Percentiles rank a stretch among this genome's conserved stretches.
Conservation (phyloP, 2,113 vertebrate species). For the Strix aluco region DNA sequence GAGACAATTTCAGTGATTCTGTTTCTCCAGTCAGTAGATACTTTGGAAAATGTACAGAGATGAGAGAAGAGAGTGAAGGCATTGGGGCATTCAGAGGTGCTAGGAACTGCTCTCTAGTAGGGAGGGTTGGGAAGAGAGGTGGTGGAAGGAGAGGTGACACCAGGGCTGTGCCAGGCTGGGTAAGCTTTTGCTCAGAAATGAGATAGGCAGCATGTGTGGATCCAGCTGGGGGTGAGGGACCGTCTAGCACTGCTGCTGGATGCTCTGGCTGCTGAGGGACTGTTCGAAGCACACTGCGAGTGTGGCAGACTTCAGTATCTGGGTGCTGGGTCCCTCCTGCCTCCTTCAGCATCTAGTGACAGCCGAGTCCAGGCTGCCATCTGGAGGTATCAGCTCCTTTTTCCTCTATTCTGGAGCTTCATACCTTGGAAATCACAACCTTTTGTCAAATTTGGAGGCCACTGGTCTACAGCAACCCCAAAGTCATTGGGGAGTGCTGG, state of each 20-base stretch:
- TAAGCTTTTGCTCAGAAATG: background rate
- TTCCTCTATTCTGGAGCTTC: background rate
- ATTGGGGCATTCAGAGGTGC: background rate
- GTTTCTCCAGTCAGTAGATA: background rate
- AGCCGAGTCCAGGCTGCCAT: background rate
- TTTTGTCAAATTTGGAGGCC: background rate
- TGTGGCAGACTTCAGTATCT: background rate
- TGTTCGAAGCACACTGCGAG: rapidly evolving
- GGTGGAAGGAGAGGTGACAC: background rate
- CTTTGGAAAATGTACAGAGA: background rate
- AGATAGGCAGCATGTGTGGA: background rate
- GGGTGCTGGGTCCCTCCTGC: background rate
- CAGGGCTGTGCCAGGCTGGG: background rate
- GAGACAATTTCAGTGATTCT: background rate
- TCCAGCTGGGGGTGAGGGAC: background rate
- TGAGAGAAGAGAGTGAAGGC: background rate
- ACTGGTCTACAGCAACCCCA: background rate
- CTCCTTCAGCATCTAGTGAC: background rate
- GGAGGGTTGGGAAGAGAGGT: background rate
- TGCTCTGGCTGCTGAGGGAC: background rate
- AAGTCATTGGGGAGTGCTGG: background rate
- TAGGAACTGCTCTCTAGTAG: background rate
- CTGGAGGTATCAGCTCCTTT: background rate
- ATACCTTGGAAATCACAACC: background rate
- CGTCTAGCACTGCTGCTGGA: background rate